A percentile compares a stretch with the other conserved stretches of the same genome.
phyloP scores from a whole-genome alignment of 53 echinoderm and acorn worm species.

The Actinopyga echinites region DNA sequence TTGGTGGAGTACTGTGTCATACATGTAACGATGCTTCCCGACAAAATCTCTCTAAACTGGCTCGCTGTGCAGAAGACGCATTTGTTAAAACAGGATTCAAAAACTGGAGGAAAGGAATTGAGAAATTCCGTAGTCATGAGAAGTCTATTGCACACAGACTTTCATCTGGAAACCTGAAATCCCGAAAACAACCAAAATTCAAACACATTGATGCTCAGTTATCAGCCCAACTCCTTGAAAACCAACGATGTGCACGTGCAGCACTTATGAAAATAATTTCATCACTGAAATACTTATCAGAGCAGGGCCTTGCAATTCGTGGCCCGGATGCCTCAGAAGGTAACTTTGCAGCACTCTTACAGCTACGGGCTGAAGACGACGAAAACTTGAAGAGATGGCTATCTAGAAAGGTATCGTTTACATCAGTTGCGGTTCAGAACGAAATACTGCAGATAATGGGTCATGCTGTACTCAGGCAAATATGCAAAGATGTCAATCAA shows the following conservation, averaged over 20 bases:
- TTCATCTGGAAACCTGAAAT: conserved; percentile 2
- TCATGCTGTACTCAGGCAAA: conserved; percentile 40
- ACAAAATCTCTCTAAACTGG: conserved; percentile 31
- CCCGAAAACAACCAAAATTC: not conserved
- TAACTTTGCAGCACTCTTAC: conserved; percentile 11
- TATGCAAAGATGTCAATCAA: conserved; percentile 46
- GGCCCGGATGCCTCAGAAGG: conserved; percentile 23
- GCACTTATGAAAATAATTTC: conserved; percentile 30
- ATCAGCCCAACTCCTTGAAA: not conserved
- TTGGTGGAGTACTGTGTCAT: not conserved
- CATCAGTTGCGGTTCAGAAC: conserved; percentile 32
- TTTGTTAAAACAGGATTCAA: conserved; percentile 41
- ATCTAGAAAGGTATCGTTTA: not conserved
- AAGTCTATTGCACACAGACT: conserved; percentile 37
- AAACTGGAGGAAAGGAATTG: conserved; percentile 46
- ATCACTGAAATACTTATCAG: conserved; percentile 22
- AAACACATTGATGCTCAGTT: conserved; percentile 20
- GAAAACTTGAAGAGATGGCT: conserved; percentile 43
- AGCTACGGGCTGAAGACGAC: conserved; percentile 30
- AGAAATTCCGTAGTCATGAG: conserved; percentile 42
- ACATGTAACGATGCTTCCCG: not conserved
- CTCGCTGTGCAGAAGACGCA: conserved; percentile 14
- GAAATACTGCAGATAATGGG: conserved; percentile 41
- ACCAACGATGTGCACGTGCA: conserved; percentile 9
- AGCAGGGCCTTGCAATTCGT: conserved; percentile 51